Evolutionary conservation across 30 jellyfish, hydroid and myxozoan species (phyloP).

Genomic region (Aurelia aurita): DNA sequence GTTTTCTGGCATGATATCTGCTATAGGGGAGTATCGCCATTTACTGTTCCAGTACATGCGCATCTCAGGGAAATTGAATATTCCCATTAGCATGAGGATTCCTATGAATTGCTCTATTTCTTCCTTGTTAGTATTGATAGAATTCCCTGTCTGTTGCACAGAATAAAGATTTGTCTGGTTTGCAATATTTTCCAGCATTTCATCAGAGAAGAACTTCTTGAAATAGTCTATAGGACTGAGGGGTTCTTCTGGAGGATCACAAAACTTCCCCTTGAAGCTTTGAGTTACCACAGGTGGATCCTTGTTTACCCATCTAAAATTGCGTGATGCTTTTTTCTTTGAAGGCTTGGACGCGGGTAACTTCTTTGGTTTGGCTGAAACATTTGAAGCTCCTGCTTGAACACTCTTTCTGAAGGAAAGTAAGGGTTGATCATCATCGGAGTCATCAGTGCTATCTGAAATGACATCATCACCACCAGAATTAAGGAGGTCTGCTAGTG

Average conservation of each 20-base stretch:
- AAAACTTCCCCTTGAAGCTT: neutral
- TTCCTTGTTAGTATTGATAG: constrained; percentile 14
- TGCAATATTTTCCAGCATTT: constrained; percentile 22
- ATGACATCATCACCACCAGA: no score
- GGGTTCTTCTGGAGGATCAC: constrained; percentile 2
- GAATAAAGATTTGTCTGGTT: constrained; percentile 56
- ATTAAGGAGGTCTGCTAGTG: no score
- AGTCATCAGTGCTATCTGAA: no score
- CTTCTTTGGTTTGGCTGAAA: no score
- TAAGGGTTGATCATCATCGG: no score
- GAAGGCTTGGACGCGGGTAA: no score
- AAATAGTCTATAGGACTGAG: constrained; percentile 21
- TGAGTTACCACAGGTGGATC: no score
- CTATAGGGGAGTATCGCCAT: neutral
- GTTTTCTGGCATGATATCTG: neutral
- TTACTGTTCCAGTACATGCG: neutral
- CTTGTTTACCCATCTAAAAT: no score
- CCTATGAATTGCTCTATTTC: constrained; percentile 64
- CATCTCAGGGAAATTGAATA: constrained; percentile 5
- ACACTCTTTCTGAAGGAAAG: no score
- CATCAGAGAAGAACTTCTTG: constrained; percentile 21
- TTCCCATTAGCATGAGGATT: constrained; percentile 74
- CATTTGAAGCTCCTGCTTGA: no score
- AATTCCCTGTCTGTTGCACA: constrained; percentile 35
- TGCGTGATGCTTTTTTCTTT: no score